phyloP scores from a whole-genome alignment of 2,113 vertebrate genomes.

The zebrafish (Danio rerio) region DNA sequence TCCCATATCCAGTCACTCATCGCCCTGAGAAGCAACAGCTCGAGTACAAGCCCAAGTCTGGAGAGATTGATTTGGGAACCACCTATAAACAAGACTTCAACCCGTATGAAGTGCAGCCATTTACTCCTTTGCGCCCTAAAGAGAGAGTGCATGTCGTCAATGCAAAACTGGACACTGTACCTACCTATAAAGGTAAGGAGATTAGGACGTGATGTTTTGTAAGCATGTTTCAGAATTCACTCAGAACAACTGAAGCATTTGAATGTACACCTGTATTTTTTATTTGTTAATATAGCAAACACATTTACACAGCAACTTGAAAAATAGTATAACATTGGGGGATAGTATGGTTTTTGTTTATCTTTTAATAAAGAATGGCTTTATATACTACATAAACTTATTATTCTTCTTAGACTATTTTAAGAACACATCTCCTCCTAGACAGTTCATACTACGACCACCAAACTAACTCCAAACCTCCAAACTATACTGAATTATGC shows the following conservation, averaged over 20 bases:
- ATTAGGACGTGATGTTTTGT: background rate
- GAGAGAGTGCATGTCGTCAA: conserved; percentile 65
- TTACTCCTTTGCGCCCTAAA: conserved; percentile 69
- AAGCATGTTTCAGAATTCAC: background rate
- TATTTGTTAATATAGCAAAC: background rate
- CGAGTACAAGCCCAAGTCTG: conserved; percentile 73
- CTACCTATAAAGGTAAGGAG: conserved; percentile 86
- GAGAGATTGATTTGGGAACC: conserved; percentile 77
- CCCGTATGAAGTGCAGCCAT: conserved; percentile 73
- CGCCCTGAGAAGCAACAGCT: conserved; percentile 64
- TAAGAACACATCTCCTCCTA: too few species aligned
- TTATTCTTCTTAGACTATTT: too few species aligned
- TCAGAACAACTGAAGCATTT: background rate
- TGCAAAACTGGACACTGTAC: conserved; percentile 80
- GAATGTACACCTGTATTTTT: background rate
- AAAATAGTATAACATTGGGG: too few species aligned
- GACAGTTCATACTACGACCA: too few species aligned
- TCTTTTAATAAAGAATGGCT: too few species aligned
- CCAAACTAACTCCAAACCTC: too few species aligned
- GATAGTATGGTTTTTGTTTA: too few species aligned
- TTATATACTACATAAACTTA: too few species aligned
- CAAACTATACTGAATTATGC: too few species aligned
- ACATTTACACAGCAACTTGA: background rate
- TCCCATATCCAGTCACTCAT: conserved; percentile 74
- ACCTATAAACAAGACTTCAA: conserved; percentile 82